Evolutionary conservation across 1,140 invertebrate species (phyloP), one percentile per base, ranked within the genome.

Genomic region (Teleopsis dalmanni): DNA sequence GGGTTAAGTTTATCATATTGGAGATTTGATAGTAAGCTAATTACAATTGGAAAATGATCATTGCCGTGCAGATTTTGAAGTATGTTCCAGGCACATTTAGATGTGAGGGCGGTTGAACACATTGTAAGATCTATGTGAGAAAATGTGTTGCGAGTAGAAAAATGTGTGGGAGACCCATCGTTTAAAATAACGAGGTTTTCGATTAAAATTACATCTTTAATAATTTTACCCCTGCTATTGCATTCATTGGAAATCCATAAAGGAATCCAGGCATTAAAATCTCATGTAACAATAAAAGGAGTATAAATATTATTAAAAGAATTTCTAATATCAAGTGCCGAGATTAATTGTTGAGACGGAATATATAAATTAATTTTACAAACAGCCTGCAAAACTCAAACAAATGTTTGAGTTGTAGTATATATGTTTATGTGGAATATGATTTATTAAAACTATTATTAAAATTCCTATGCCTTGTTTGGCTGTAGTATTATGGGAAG

Each of bases 381-480:
- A 11, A 18, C 14, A 31, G 19, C 21, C 16, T 18, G 16, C 16
- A 45, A 33, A 33, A 18, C 18, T 22, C 21, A 33, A 21, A 18
- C 16, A 33, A 11, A 31, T 33, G 29, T 33, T 11, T 18, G 11
- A 31, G 10, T 13, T 31, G 18, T 21, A 8, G 18, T 27, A 29
- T 22, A 45, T 33, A 21, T 11, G 19, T 19, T 6, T 13, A 11
- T 45, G 42, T 19, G 26, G 42, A 16, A 45, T 33, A 45, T 45
- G 8, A 5, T 33, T n/a, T n/a, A n/a, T n/a, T n/a, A n/a, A n/a
- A n/a, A n/a, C n/a, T 45, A 21, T 21, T 18, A 33, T 29, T 19
- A 44, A 44, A 19, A 31, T 18, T 14, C 16, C 16, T 22, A 23
- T 45, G 31, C 42, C 42, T 45, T 45, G 42, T 45, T 45, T 45